phyloP scores from a whole-genome alignment of 1,140 invertebrate species.

The Oryctes rhinoceros region DNA sequence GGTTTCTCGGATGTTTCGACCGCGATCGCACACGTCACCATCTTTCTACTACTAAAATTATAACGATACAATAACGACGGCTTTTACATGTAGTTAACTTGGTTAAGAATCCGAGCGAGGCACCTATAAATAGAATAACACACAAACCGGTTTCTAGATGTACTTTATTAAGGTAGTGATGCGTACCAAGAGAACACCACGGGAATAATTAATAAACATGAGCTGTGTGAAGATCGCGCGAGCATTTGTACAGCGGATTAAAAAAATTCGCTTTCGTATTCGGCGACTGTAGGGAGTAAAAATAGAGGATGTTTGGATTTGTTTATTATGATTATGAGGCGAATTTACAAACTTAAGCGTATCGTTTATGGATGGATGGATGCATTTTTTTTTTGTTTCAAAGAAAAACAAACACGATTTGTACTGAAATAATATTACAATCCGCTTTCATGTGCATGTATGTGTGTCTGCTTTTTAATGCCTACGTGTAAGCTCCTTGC shows the following conservation, averaged over 20 bases:
- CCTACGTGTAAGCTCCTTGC: too few species aligned
- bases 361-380: too few species aligned
- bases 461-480: too few species aligned
- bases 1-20: not conserved
- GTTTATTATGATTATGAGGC: too few species aligned
- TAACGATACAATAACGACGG: conserved; percentile 6
- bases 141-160: conserved; percentile 20
- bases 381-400: too few species aligned
- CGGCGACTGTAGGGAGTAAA: not conserved
- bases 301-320: too few species aligned
- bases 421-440: too few species aligned
- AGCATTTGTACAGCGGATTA: not conserved
- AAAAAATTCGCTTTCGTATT: not conserved
- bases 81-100: conserved; percentile 26
- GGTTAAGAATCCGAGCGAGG: conserved; percentile 24
- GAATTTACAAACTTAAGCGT: too few species aligned
- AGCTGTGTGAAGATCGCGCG: not conserved
- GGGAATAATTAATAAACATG: conserved; percentile 29
- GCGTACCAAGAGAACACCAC: conserved; percentile 12
- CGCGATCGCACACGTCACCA: conserved; percentile 23
- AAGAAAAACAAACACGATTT: too few species aligned
- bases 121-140: conserved; percentile 27
- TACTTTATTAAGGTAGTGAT: conserved; percentile 34
- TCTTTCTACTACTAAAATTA: conserved; percentile 23
- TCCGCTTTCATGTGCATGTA: too few species aligned